Conservation (phyloP, 2,113 vertebrate genomes). For the Scomber scombrus region DNA sequence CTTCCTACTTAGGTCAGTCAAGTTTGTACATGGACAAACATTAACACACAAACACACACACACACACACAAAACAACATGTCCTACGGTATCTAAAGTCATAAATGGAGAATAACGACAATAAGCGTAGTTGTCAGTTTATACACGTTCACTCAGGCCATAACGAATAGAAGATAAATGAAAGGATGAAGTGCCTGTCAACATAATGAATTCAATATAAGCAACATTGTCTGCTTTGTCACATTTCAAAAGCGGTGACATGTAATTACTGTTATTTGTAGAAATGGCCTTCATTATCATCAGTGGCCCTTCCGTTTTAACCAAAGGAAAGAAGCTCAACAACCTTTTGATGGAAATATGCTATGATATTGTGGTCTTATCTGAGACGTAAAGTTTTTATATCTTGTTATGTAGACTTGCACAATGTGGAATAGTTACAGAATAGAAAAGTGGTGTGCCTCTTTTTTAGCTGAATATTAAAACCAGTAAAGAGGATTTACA, state of each 20-base stretch:
- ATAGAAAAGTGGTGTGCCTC: neutral
- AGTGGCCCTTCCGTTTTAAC: slow-evolving; percentile 56
- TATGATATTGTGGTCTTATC: slow-evolving; percentile 23
- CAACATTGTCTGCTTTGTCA: slow-evolving; percentile 83
- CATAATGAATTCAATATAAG: slow-evolving; percentile 84
- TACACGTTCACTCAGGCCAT: slow-evolving; percentile 66
- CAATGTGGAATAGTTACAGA: neutral
- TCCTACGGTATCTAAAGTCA: slow-evolving; percentile 1
- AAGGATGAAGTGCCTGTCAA: slow-evolving; percentile 75
- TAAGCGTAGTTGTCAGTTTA: slow-evolving; percentile 64
- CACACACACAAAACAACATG: neutral
- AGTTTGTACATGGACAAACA: slow-evolving; percentile 19
- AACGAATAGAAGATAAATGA: slow-evolving; percentile 70
- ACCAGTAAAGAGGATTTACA: neutral
- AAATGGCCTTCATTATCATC: slow-evolving; percentile 80
- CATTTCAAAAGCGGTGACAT: slow-evolving; percentile 79
- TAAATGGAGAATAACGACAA: slow-evolving; percentile 49
- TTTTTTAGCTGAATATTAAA: neutral
- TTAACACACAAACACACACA: neutral
- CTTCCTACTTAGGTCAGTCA: slow-evolving; percentile 47
- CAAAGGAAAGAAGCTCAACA: slow-evolving; percentile 43
- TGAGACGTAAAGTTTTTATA: neutral
- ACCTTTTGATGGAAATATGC: slow-evolving; percentile 44
- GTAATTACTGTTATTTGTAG: slow-evolving; percentile 84
- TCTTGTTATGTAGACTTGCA: slow-evolving; percentile 16